These are phyloP conservation scores for Parnassius apollo DNA, from an alignment of 2,888 invertebrate genomes.

Conservation along the genomic window DNA sequence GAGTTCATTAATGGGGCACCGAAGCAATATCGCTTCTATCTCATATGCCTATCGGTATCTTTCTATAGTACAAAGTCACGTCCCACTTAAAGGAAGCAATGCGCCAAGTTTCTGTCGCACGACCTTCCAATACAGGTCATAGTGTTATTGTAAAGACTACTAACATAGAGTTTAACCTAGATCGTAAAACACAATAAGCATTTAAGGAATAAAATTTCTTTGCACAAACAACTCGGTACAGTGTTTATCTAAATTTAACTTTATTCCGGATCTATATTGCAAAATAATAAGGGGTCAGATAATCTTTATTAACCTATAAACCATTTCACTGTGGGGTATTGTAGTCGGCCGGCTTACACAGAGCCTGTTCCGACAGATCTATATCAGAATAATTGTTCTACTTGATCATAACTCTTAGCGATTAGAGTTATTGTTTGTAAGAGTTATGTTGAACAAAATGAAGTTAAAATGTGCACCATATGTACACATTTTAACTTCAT, in stretches of 20 bases:
- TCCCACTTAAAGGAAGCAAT: constrained; percentile 45
- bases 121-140: constrained; percentile 63
- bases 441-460: background rate
- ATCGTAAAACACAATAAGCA: constrained; percentile 28
- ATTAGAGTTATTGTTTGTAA: constrained; percentile 18
- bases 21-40: constrained; percentile 22
- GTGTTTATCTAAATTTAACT: constrained; percentile 18
- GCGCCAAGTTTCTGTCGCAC: constrained; percentile 47
- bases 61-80: constrained; percentile 39
- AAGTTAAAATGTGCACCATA: too few species aligned
- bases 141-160: constrained; percentile 57
- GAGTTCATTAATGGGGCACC: constrained; percentile 22
- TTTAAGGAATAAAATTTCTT: constrained; percentile 31
- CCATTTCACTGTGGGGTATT: constrained; percentile 32
- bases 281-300: constrained; percentile 29
- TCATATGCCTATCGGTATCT: constrained; percentile 25
- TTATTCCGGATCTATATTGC: constrained; percentile 5
- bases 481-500: too few species aligned
- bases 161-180: constrained; percentile 27
- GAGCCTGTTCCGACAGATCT: constrained; percentile 37
- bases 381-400: constrained; percentile 31
- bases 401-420: constrained; percentile 5
- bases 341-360: constrained; percentile 11
- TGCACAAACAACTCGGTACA: constrained; percentile 20
- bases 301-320: constrained; percentile 34